Evolutionary conservation across 2,113 vertebrate species (phyloP), one percentile per base, ranked within the genome.

Genomic region (Campylomormyrus tamandua): DNA sequence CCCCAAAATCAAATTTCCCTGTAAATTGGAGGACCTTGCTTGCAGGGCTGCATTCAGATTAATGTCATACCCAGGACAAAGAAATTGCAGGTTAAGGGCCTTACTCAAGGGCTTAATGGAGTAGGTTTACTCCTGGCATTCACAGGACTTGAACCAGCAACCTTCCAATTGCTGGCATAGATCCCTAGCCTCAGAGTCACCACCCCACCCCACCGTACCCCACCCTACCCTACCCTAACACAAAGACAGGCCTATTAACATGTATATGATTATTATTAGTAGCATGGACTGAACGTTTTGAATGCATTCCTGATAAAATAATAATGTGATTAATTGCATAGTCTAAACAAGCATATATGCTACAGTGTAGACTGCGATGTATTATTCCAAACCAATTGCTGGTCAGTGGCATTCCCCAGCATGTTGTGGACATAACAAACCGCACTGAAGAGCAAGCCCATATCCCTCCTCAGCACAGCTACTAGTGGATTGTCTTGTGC

Each of bases 381-480:
- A 62, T 62, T n/a, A n/a, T 62, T 62, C 7, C 56, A 62, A 87
- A 27, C 13, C 27, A 31, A 0, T 17, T 31, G 9, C 45, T 50
- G 27, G n/a, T 87, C 74, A 5, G 24, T 80, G 35, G 49, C 94
- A 13, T 96, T 96, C 52, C 96, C 96, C 42, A 95, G 90, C 0
- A 90, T 88, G 0, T 96, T 96, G 87, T 94, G 27, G 83, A 94
- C 95, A 21, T 94, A 95, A 92, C 95, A 96, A 83, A 92, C 90
- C 45, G 95, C 93, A 0, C 21, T 90, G 90, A 92, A 90, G 2
- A 80, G 90, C 15, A 45, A 87, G 83, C 92, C 92, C 91, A 94
- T 91, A 46, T 15, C 87, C 24, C 95, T 95, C 15, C 56, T 91
- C 89, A 96, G 91, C 0, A 56, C 91, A 6, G 93, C 94, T 0